Evolutionary conservation across 2,113 vertebrate species (phyloP), one percentile per base, ranked within the genome.

Genomic region (Pygoscelis antarcticus): DNA sequence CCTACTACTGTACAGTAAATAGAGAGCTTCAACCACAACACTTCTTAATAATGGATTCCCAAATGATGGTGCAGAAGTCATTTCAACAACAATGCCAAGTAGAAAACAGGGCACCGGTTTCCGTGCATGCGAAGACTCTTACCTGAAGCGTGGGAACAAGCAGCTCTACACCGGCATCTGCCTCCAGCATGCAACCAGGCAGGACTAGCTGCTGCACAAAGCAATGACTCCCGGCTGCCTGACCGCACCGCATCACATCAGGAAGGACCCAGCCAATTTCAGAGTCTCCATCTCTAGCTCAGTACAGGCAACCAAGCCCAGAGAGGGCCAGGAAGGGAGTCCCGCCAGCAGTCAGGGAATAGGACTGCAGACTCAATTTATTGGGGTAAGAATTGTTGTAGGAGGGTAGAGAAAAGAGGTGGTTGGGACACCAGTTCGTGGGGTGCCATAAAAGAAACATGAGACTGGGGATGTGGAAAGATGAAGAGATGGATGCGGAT

Each of bases 321-420:
- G 30, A 29, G 21, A 60, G 23, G 44, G 29, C 16, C 29, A 36
- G 40, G 18, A 49, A 65, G 27, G 14, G 44, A 91, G 74, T 25
- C 32, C 23, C 0, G 0, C 12, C 4, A 1, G 26, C 46, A 62
- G 19, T 34, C 72, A 91, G 27, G 18, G 29, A 60, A 55, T 0
- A 38, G 51, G 18, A 30, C 29, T 30, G 30, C 68, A 57, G 68
- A 66, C 21, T 11, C 20, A 3, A 3, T 26, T 61, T 25, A 70
- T 0, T 13, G 46, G 20, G 17, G 26, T 51, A 36, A 57, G 49
- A 78, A 36, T 6, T 25, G 55, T 1, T 17, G 18, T 5, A 51
- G 38, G 22, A 65, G 26, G 30, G 44, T 11, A 46, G 20, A 54
- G 65, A 25, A 68, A 62, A 55, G 65, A 79, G 23, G 14, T 36